Conservation (phyloP, 37 sponge, comb jelly and placozoan species). For the Bolinopsis microptera region DNA sequence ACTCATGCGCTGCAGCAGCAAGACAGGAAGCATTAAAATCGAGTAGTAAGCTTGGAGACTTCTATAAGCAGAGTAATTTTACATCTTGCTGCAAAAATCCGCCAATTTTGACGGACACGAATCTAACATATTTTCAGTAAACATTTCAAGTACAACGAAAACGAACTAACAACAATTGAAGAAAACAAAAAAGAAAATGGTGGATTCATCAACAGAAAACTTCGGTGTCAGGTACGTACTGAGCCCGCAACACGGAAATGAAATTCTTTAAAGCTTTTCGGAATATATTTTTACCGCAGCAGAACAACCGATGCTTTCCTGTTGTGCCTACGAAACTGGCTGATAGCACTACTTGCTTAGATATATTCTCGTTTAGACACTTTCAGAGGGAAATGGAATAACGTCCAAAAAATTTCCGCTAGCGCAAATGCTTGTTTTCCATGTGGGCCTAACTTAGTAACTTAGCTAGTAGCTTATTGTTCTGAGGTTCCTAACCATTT, state of each 20-base stretch:
- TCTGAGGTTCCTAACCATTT: too few relatives aligned
- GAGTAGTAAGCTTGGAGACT: not conserved
- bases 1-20: too few relatives aligned
- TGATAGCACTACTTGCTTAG: not conserved
- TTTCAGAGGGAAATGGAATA: not conserved
- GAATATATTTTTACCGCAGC: not conserved
- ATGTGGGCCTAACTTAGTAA: not conserved
- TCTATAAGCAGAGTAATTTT: not conserved
- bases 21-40: not conserved
- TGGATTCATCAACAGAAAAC: too few relatives aligned
- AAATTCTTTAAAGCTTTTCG: not conserved
- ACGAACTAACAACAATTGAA: not conserved
- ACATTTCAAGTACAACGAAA: not conserved
- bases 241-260: not conserved
- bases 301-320: not conserved
- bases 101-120: not conserved
- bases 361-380: not conserved
- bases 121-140: not conserved
- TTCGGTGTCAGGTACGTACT: not conserved
- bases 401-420: not conserved
- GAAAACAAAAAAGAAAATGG: too few relatives aligned
- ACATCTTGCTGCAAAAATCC: not conserved
- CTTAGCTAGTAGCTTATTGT: not conserved
- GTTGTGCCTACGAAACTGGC: too few relatives aligned
- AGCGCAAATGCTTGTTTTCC: not conserved